A percentile compares a stretch with the other conserved stretches of the same genome.
phyloP scores from a whole-genome alignment of 1,140 invertebrate species.

The Meloidogyne exigua region DNA sequence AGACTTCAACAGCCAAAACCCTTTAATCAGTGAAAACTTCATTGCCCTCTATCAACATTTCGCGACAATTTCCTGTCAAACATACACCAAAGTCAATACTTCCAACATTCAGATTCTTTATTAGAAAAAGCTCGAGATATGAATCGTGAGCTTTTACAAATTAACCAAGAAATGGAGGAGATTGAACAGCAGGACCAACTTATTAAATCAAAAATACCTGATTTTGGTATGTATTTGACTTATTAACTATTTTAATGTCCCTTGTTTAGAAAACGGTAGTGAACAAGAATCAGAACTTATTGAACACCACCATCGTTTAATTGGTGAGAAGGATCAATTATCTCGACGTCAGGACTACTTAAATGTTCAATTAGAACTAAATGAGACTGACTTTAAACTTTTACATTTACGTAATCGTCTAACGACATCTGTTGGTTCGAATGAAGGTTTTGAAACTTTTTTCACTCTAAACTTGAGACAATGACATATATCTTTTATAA shows the following conservation, averaged over 20 bases:
- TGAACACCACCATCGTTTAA: constrained; percentile 12
- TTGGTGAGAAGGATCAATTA: constrained; percentile 23
- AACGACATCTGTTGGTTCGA: neutral
- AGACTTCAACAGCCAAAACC: no score
- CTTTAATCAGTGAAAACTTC: no score
- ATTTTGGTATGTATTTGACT: neutral
- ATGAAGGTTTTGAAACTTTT: no score
- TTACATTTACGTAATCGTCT: constrained; percentile 11
- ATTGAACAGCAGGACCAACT: constrained; percentile 19
- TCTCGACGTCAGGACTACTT: constrained; percentile 17
- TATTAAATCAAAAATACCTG: constrained; percentile 1
- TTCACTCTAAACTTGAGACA: neutral
- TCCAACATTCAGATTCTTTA: neutral
- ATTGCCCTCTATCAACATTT: no score
- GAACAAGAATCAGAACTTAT: constrained; percentile 16
- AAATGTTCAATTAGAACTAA: constrained; percentile 15
- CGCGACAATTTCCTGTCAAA: no score
- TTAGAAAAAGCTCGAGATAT: neutral
- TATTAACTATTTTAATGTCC: no score
- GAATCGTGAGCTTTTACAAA: neutral
- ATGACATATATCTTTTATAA: no score
- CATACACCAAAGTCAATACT: neutral
- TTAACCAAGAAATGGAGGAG: neutral
- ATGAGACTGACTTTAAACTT: constrained; percentile 18
- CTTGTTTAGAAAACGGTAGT: constrained; percentile 1